Evolutionary conservation across 2,113 vertebrate genomes (phyloP).

Genomic region (Athene noctua): DNA sequence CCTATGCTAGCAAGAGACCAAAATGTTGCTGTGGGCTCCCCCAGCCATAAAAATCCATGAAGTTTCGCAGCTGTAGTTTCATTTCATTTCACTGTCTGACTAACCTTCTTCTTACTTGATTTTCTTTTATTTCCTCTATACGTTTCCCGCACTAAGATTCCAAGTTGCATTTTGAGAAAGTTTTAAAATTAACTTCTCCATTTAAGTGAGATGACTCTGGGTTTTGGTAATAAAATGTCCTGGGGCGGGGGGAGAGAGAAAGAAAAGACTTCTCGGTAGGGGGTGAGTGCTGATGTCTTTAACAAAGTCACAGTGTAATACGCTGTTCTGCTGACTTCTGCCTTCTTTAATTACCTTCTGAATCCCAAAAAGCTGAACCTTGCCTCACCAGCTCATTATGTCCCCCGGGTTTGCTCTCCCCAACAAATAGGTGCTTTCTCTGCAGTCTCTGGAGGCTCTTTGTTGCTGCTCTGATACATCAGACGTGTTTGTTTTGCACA

Average conservation of each 20-base stretch:
- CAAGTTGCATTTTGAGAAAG: background rate
- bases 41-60: background rate
- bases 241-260: background rate
- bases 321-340: conserved; percentile 47
- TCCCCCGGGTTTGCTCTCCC: background rate
- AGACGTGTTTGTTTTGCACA: conserved; percentile 25
- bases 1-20: background rate
- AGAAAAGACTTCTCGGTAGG: background rate
- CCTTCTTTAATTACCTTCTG: conserved; percentile 41
- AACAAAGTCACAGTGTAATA: background rate
- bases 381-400: background rate
- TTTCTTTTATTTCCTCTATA: conserved; percentile 5
- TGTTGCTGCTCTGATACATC: conserved; percentile 32
- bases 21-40: background rate
- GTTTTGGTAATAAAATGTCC: background rate
- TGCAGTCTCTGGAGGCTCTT: conserved; percentile 12
- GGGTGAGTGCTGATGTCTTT: background rate
- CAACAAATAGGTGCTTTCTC: conserved; percentile 11
- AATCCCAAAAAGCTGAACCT: background rate
- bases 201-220: background rate
- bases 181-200: conserved; percentile 22
- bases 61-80: background rate
- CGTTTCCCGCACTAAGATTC: background rate
- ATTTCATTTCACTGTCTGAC: background rate
- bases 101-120: background rate